Percentiles rank a stretch among this genome's conserved stretches.
phyloP scores from a whole-genome alignment of 2,113 vertebrate species.

The Dendrocopos noguchii region DNA sequence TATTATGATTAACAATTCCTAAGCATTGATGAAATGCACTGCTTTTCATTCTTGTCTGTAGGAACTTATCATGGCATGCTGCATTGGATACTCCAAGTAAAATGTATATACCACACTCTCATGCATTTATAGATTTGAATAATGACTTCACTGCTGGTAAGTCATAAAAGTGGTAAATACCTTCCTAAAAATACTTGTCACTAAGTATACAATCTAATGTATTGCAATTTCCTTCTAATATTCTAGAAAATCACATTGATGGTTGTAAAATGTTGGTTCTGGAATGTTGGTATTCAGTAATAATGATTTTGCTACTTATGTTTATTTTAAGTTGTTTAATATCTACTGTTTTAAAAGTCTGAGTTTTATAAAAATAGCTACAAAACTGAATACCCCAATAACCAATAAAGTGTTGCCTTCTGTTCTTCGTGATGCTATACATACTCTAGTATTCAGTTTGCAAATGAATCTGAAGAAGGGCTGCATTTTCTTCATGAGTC shows the following conservation, averaged over 20 bases:
- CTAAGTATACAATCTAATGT: not conserved
- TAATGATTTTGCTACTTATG: not conserved
- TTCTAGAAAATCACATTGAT: not conserved
- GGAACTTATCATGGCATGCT: constrained; percentile 78
- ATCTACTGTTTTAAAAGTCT: not conserved
- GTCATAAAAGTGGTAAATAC: constrained; percentile 34
- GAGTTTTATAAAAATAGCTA: not conserved
- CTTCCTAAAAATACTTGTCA: not conserved
- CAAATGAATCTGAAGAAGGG: not conserved
- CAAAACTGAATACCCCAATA: not conserved
- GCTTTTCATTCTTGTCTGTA: constrained; percentile 57
- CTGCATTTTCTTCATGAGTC: not conserved
- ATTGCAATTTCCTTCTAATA: not conserved
- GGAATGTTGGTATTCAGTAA: not conserved
- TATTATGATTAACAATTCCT: not conserved
- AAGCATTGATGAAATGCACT: not conserved
- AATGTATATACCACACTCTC: constrained; percentile 89
- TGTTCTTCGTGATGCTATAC: not conserved
- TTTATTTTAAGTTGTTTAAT: not conserved
- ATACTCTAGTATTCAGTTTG: not conserved
- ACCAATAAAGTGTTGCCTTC: not conserved
- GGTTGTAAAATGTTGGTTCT: not conserved
- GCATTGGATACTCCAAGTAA: constrained; percentile 68
- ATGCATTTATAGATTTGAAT: constrained; percentile 94
- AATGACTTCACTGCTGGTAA: constrained; percentile 95